A percentile compares a stretch with the other conserved stretches of the same genome.
phyloP scores from a whole-genome alignment of 2,888 invertebrate genomes.

The Exocentrus adspersus region DNA sequence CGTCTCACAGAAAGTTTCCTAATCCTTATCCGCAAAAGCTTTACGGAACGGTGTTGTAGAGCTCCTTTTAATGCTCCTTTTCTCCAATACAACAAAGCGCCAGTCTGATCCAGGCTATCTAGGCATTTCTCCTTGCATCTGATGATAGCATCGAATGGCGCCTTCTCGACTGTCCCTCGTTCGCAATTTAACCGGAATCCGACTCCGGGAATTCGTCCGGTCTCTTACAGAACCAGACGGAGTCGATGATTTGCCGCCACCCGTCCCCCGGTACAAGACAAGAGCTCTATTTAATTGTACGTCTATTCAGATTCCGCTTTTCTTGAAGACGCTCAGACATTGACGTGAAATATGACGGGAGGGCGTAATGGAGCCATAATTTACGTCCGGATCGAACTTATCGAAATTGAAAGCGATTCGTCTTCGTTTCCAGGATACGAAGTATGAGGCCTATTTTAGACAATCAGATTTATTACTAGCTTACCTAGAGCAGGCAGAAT shows the following conservation, averaged over 20 bases:
- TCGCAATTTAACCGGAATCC: conserved; percentile 35
- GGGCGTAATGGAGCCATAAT: conserved; percentile 6
- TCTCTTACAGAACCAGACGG: neutral
- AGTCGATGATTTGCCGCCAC: conserved; percentile 11
- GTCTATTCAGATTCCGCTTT: conserved; percentile 16
- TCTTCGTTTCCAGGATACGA: conserved; percentile 18
- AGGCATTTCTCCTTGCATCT: neutral
- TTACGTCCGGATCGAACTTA: conserved; percentile 1
- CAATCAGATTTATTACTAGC: no score
- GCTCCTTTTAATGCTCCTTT: neutral
- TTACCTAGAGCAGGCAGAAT: no score
- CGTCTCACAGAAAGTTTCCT: no score
- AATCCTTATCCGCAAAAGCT: no score
- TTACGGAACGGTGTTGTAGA: no score
- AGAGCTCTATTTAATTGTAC: conserved; percentile 12
- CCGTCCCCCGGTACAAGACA: neutral
- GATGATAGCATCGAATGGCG: conserved; percentile 20
- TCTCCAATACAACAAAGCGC: neutral
- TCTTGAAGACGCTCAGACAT: conserved; percentile 6
- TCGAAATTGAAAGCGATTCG: conserved; percentile 15
- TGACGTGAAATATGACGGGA: neutral
- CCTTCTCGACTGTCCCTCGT: conserved; percentile 13
- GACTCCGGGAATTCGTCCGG: conserved; percentile 25
- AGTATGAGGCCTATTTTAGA: no score
- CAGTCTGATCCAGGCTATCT: neutral